phyloP scores from a whole-genome alignment of 92 coral and sea anemone species.

The Scolanthus callimorphus region DNA sequence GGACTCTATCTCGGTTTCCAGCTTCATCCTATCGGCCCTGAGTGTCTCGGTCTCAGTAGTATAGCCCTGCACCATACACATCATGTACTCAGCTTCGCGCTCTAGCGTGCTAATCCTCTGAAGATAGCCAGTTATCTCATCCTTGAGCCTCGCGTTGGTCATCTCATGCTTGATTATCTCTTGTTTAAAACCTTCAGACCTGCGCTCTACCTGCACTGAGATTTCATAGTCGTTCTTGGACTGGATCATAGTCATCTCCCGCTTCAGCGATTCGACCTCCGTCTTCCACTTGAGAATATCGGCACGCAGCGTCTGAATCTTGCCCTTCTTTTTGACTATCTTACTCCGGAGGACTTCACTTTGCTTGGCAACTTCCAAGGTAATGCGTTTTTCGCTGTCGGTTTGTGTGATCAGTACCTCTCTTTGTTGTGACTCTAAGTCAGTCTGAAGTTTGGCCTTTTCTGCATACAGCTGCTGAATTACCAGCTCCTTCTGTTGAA shows the following conservation, averaged over 20 bases:
- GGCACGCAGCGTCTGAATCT: not conserved
- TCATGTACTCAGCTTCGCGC: constrained; percentile 3
- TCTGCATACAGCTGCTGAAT: constrained; percentile 2
- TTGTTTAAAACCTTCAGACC: not conserved
- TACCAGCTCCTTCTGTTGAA: not conserved
- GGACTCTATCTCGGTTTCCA: not conserved
- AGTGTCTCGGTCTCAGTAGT: not conserved
- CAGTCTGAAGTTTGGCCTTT: not conserved
- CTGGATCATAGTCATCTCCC: not conserved
- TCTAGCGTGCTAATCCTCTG: not conserved
- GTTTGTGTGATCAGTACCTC: not conserved
- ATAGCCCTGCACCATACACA: not conserved
- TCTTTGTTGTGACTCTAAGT: not conserved
- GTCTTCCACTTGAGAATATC: not conserved
- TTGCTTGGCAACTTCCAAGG: not conserved
- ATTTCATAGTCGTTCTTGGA: constrained; percentile 1
- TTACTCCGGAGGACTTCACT: not conserved
- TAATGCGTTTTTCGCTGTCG: not conserved
- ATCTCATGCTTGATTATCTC: not conserved
- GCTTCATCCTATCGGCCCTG: not conserved
- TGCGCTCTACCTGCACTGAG: not conserved
- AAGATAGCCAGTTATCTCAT: not conserved
- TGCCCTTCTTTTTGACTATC: too few species aligned
- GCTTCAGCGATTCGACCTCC: not conserved
- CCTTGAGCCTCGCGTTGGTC: not conserved